phyloP scores from a whole-genome alignment of 2,888 invertebrate species.

The Aphidius colemani region DNA sequence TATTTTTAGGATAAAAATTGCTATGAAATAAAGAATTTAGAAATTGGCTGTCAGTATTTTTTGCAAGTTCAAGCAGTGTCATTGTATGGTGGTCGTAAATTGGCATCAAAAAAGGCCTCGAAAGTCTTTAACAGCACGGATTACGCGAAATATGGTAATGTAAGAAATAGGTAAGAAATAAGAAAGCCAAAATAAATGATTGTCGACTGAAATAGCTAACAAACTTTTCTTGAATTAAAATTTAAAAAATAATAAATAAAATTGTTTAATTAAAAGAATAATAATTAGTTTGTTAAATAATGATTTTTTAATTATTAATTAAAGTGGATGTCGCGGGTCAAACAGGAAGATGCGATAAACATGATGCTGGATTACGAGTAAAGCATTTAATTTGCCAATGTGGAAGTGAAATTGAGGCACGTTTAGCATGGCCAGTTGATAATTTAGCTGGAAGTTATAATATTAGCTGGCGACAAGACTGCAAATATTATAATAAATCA shows the following conservation, averaged over 20 bases:
- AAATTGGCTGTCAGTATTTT: conserved; percentile 74
- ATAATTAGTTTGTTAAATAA: too few species aligned
- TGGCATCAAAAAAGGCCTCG: conserved; percentile 74
- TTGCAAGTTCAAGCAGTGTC: conserved; percentile 79
- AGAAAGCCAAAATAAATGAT: neutral
- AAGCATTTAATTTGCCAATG: conserved; percentile 44
- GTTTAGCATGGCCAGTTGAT: conserved; percentile 44
- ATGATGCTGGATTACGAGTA: conserved; percentile 41
- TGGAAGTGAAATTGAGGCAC: conserved; percentile 40
- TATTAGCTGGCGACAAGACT: conserved; percentile 44
- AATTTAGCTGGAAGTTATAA: conserved; percentile 41
- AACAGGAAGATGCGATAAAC: conserved; percentile 44
- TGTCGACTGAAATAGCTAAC: neutral
- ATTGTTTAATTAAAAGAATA: neutral
- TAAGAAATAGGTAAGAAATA: conserved; percentile 31
- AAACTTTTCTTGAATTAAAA: neutral
- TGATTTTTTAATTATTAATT: conserved; percentile 26
- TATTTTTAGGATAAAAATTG: conserved; percentile 66
- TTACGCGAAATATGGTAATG: conserved; percentile 53
- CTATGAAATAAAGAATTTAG: conserved; percentile 69
- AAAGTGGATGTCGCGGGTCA: conserved; percentile 44
- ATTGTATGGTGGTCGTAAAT: conserved; percentile 69
- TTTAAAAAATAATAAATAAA: neutral
- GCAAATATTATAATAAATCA: conserved; percentile 23
- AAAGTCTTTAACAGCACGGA: conserved; percentile 74